Conservation (phyloP, 2,113 vertebrate species). For the Cynoglossus semilaevis region DNA sequence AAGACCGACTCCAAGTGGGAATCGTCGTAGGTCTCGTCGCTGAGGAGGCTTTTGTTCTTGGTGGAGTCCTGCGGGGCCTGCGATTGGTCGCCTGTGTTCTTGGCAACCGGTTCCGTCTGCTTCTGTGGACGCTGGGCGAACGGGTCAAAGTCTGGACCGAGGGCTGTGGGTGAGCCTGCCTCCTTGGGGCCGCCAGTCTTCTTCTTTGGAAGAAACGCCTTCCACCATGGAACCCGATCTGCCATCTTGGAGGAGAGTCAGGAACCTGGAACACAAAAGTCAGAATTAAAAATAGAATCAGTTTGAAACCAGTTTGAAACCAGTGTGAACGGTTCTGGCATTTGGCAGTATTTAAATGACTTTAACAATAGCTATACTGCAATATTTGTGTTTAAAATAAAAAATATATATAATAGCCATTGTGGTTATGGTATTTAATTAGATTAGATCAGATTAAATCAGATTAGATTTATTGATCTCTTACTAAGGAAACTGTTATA, state of each 20-base stretch:
- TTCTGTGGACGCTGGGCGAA: conserved; percentile 37
- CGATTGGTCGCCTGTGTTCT: conserved; percentile 4
- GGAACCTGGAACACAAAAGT: conserved; percentile 7
- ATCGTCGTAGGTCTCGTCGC: conserved; percentile 70
- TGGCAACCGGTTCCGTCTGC: conserved; percentile 28
- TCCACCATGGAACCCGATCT: conserved; percentile 76
- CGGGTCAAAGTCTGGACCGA: conserved; percentile 57
- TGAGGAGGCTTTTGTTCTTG: conserved; percentile 44
- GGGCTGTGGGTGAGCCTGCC: rapidly evolving
- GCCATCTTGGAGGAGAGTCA: conserved; percentile 61
- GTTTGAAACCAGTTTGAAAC: too few species aligned
- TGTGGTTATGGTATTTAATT: too few species aligned
- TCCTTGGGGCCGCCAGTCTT: conserved; percentile 44
- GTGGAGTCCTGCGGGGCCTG: conserved; percentile 43
- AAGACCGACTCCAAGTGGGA: conserved; percentile 66
- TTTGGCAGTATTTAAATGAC: too few species aligned
- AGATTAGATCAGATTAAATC: too few species aligned
- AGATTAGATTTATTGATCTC: too few species aligned
- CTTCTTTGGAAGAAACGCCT: conserved; percentile 69
- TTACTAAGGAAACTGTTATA: too few species aligned
- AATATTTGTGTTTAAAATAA: too few species aligned
- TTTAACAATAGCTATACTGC: too few species aligned
- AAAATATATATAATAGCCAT: too few species aligned
- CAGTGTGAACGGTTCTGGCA: too few species aligned
- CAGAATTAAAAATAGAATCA: too few species aligned